Conservation (phyloP, 1,140 invertebrate species). For the Eurosta solidaginis region DNA sequence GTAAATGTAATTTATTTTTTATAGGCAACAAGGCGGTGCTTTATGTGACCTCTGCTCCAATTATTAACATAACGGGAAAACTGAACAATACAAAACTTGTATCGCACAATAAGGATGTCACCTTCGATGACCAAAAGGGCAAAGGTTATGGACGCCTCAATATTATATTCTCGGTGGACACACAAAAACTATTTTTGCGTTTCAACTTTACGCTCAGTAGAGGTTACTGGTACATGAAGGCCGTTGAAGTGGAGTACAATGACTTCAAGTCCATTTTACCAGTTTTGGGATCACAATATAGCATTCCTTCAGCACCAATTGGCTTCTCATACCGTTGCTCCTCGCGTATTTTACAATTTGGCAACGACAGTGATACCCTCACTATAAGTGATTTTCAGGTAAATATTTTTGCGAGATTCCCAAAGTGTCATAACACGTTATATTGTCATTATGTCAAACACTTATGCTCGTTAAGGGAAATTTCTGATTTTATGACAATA, state of each 20-base stretch:
- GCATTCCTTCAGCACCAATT: constrained; percentile 60
- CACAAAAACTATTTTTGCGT: constrained; percentile 48
- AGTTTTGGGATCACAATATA: constrained; percentile 50
- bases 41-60: constrained; percentile 44
- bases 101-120: constrained; percentile 52
- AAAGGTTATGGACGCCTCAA: constrained; percentile 49
- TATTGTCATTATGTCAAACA: too few relatives aligned
- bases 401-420: constrained; percentile 16
- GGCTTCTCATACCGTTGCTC: constrained; percentile 64
- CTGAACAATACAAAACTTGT: constrained; percentile 41
- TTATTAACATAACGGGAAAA: constrained; percentile 41
- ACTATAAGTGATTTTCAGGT: constrained; percentile 62
- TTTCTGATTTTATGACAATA: not conserved
- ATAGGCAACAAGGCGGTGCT: constrained; percentile 53
- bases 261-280: constrained; percentile 46
- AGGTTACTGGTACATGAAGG: constrained; percentile 64
- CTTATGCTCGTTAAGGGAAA: too few relatives aligned
- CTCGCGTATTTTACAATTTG: constrained; percentile 59
- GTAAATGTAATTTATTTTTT: not conserved
- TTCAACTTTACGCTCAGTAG: constrained; percentile 50
- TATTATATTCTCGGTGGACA: constrained; percentile 48
- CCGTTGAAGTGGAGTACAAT: constrained; percentile 61
- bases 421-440: too few relatives aligned
- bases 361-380: constrained; percentile 58
- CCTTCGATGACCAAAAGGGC: constrained; percentile 51